phyloP scores from a whole-genome alignment of 2,113 vertebrate genomes.

The Urocitellus parryii region DNA sequence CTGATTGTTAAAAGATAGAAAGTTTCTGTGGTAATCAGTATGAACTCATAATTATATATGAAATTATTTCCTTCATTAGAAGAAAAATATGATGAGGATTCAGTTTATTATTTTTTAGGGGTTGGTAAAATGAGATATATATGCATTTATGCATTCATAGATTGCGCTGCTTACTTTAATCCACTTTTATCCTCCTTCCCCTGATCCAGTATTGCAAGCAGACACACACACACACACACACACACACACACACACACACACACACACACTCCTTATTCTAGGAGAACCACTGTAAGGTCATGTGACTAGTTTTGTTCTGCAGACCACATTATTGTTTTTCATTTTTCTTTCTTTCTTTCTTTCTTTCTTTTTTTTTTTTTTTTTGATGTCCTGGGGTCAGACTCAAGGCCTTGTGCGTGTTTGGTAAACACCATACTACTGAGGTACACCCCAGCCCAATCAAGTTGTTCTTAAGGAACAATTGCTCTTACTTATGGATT shows the following conservation, averaged over 20 bases:
- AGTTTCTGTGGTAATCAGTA: background rate
- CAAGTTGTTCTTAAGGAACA: background rate
- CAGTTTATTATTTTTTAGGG: background rate
- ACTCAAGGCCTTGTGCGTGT: background rate
- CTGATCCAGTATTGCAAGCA: background rate
- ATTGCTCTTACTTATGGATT: background rate
- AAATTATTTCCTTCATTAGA: background rate
- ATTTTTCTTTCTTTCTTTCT: background rate
- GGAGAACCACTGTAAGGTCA: background rate
- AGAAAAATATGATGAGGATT: background rate
- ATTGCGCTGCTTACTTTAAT: background rate
- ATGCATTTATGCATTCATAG: background rate
- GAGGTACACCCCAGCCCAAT: background rate
- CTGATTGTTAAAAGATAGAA: background rate
- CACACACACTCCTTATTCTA: background rate
- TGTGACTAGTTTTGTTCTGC: background rate
- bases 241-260: background rate
- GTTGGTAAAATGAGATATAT: background rate
- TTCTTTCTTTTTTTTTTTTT: background rate
- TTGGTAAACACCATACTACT: background rate
- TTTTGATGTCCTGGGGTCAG: background rate
- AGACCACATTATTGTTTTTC: background rate
- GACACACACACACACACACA: background rate
- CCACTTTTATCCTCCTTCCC: background rate
- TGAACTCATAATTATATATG: background rate